phyloP scores from a whole-genome alignment of 2,888 invertebrate genomes.

The Timema podura region DNA sequence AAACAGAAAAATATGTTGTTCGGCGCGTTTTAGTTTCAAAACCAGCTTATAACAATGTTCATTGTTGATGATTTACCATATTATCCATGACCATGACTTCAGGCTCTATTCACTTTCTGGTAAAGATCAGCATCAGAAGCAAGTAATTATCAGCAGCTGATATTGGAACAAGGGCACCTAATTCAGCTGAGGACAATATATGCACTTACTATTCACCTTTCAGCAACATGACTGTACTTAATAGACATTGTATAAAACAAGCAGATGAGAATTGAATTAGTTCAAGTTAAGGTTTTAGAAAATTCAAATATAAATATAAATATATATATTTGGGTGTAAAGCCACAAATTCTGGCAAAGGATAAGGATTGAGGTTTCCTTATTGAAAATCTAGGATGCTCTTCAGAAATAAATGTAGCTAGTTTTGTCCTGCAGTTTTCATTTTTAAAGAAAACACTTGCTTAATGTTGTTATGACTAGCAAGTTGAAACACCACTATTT shows the following conservation, averaged over 20 bases:
- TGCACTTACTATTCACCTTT: constrained; percentile 40
- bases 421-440: too few relatives aligned
- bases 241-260: constrained; percentile 38
- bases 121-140: constrained; percentile 40
- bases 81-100: constrained; percentile 38
- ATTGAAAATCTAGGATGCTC: constrained; percentile 1
- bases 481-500: too few relatives aligned
- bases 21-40: too few relatives aligned
- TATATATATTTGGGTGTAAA: neutral
- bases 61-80: neutral
- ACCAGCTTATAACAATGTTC: neutral
- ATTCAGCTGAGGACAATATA: constrained; percentile 39
- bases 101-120: constrained; percentile 38
- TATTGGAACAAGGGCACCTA: constrained; percentile 37
- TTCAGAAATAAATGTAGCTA: too few relatives aligned
- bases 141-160: constrained; percentile 30
- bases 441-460: too few relatives aligned
- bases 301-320: neutral
- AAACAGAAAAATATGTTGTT: too few relatives aligned
- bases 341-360: constrained; percentile 6
- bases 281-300: neutral
- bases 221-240: constrained; percentile 39
- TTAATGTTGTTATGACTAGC: too few relatives aligned
- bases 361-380: constrained; percentile 3
- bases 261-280: neutral